Evolutionary conservation across 1,140 invertebrate species (phyloP), one percentile per base, ranked within the genome.

Genomic region (Spodoptera litura): DNA sequence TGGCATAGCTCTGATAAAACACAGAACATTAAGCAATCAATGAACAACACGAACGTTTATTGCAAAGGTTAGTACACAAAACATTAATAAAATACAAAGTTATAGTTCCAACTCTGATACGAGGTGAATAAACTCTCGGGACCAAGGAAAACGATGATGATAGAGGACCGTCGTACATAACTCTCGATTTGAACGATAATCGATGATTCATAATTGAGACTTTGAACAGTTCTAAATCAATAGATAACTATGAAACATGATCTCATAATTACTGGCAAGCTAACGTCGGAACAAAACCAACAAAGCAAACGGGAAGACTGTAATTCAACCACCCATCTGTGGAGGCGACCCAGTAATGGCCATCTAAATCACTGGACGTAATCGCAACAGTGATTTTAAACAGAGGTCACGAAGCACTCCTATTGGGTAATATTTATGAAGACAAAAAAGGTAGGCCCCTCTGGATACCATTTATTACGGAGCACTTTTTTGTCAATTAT

Each of bases 301-400:
- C 87, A 91, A 89, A 89, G 89, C 84, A 77, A 74, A 86, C 79
- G 79, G 87, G 84, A 87, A 88, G 88, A 87, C 82, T 79, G 86
- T 93, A 89, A 91, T 90, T 93, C 87, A 90, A 89, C 83, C 79
- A 83, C 80, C 86, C 87, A 91, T 90, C 87, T 89, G 85, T 81
- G 84, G 85, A 86, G 80, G 81, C 86, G 85, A 88, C 85, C 87
- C 82, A 83, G 80, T 86, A 86, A 86, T 84, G 81, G 81, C 81
- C 84, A 80, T 85, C 88, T 94, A 92, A 94, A 93, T 94, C 89
- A 92, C 88, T 84, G 76, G 85, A 87, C 85, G 82, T 91, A 91
- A 93, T 93, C 88, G 90, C 87, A 86, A 87, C 84, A 87, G 84
- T 86, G 87, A 91, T 89, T 92, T 89, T 88, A 86, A 87, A 84